Base-by-base conservation (phyloP, 2,888 invertebrate species). In the Patella caerulea region DNA sequence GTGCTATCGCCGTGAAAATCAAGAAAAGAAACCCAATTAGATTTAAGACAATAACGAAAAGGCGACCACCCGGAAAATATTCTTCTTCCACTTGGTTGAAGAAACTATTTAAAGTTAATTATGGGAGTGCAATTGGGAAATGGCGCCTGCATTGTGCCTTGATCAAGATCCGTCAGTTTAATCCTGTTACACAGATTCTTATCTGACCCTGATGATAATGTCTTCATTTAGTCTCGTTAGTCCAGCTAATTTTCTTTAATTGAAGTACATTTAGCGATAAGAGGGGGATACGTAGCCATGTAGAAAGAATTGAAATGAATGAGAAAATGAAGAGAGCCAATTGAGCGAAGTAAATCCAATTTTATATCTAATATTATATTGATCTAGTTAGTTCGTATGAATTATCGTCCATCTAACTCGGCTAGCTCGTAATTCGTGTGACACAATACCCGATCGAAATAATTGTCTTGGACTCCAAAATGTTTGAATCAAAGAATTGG, bases 51-150 rank as follows among this genome's bases (percentile, higher is more conserved):
- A 75, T 75, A 75, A 75, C 71, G 75, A 34, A n/a, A 24, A 75
- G 24, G 53, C 24, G 29, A 54, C 29, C 54, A 54, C 70, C 24
- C 70, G 54, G 71, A 75, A 53, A 54, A 34, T 55, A 70, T 45
- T 52, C 34, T 71, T 55, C 34, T 75, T 75, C 71, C 34, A 29
- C 55, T 71, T 55, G 71, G 75, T 71, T 71, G 75, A 72, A 78
- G 70, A 73, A 77, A 77, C 77, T 73, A 77, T 79, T 79, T 79
- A 77, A 79, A 79, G 79, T 77, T 79, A 79, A 79, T 79, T 79
- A 79, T 77, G 77, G 77, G 75, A 77, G 75, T 79, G 77, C 71
- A 79, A 77, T 65, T 24, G 19, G 65, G 65, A 65, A 65, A 65
- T 65, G 24, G 65, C 19, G 65, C 19, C 65, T 65, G 24, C 14